Percentiles rank a stretch among this genome's conserved stretches.
phyloP scores from a whole-genome alignment of 2,888 invertebrate genomes.

The Drosophila setosimentum region DNA sequence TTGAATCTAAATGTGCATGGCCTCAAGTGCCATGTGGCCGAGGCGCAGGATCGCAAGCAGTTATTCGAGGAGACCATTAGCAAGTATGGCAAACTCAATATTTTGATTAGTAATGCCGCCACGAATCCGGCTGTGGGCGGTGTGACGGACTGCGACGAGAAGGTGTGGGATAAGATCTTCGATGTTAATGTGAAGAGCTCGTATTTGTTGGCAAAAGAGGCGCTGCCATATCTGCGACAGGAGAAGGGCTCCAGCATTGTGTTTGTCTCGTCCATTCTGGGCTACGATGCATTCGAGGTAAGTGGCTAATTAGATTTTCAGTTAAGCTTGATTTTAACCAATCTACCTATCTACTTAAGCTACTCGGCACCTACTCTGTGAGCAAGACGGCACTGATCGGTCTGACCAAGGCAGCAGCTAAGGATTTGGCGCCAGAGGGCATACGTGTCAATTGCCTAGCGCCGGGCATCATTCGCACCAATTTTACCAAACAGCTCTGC shows the following conservation, averaged over 20 bases:
- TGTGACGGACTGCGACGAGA: conserved; percentile 92
- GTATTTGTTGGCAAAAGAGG: conserved; percentile 94
- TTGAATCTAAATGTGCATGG: conserved; percentile 91
- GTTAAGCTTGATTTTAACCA: background rate
- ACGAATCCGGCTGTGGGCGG: conserved; percentile 94
- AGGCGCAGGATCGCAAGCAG: conserved; percentile 91
- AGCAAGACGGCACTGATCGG: conserved; percentile 97
- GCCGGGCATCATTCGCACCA: conserved; percentile 96
- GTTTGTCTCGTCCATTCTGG: conserved; percentile 95
- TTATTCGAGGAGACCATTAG: conserved; percentile 90
- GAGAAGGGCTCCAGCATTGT: conserved; percentile 93
- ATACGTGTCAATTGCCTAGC: conserved; percentile 97
- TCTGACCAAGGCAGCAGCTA: conserved; percentile 92
- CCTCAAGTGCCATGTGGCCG: conserved; percentile 95
- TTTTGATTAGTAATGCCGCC: conserved; percentile 98
- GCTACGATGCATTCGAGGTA: conserved; percentile 91
- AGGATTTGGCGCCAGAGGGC: conserved; percentile 91
- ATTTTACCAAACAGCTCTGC: conserved; percentile 91
- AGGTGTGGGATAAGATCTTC: conserved; percentile 97
- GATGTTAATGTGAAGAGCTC: conserved; percentile 97
- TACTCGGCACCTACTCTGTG: conserved; percentile 96
- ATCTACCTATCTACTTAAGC: conserved; percentile 85
- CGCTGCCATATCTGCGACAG: conserved; percentile 91
- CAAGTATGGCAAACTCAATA: conserved; percentile 95
- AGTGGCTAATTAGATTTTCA: conserved; percentile 19